Evolutionary conservation across 2,113 vertebrate species (phyloP).

Genomic region (Lepisosteus osseus): DNA sequence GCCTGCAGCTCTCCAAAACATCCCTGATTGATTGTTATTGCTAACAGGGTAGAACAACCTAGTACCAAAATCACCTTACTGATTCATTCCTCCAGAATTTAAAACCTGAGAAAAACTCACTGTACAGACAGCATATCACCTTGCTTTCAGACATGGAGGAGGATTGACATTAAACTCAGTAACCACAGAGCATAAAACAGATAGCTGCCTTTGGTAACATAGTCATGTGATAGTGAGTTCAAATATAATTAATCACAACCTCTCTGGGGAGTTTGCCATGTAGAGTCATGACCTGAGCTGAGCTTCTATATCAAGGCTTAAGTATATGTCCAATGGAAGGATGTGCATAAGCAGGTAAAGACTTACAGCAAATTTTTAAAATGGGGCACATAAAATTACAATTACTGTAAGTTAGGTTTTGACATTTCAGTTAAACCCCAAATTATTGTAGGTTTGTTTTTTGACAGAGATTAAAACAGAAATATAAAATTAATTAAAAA

Average conservation of each 20-base stretch:
- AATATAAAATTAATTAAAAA: too few species aligned
- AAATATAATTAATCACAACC: background rate
- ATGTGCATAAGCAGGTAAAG: background rate
- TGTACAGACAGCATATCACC: background rate
- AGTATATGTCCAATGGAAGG: background rate
- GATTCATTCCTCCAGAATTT: background rate
- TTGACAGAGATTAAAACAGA: too few species aligned
- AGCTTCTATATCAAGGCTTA: background rate
- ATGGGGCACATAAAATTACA: too few species aligned
- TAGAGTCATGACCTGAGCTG: background rate
- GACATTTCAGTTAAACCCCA: too few species aligned
- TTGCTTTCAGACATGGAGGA: background rate
- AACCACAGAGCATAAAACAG: background rate
- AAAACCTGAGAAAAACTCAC: background rate
- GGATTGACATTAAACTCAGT: background rate
- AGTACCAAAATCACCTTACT: slow-evolving; percentile 25
- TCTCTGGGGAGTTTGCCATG: background rate
- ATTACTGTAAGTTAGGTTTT: too few species aligned
- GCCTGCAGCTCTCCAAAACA: slow-evolving; percentile 22
- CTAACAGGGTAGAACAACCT: slow-evolving; percentile 39
- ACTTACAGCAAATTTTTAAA: too few species aligned
- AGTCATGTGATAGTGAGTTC: background rate
- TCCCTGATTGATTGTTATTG: slow-evolving; percentile 39
- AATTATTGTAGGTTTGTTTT: too few species aligned
- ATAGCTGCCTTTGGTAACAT: background rate